A percentile compares a stretch with the other conserved stretches of the same genome.
Evolutionary conservation across 2,797 vertebrate genomes (phyloP).

Genomic region (Chiroxiphia lanceolata): DNA sequence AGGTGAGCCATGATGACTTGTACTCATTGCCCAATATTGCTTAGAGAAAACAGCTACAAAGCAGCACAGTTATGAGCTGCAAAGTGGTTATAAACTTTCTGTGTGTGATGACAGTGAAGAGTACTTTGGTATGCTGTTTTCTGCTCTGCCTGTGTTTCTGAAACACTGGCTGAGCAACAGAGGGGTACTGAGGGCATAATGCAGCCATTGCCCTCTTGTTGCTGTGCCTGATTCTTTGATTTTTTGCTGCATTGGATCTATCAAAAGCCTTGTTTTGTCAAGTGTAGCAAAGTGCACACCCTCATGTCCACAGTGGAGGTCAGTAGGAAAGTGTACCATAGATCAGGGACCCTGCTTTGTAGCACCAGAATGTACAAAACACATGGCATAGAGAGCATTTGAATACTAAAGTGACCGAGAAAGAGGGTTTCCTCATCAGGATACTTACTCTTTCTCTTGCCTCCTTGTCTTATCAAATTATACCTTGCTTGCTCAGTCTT

Average conservation of each 20-base stretch:
- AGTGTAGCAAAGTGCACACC: not conserved
- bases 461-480: not conserved
- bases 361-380: not conserved
- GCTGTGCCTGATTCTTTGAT: not conserved
- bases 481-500: not conserved
- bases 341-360: not conserved
- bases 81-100: not conserved
- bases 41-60: not conserved
- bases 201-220: not conserved
- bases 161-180: not conserved
- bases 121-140: not conserved
- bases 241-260: not conserved
- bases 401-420: not conserved
- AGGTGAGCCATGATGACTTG: not conserved
- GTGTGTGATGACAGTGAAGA: not conserved
- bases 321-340: not conserved
- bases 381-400: not conserved
- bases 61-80: not conserved
- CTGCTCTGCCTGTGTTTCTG: not conserved
- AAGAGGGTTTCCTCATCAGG: not conserved
- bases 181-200: not conserved
- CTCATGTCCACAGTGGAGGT: not conserved
- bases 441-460: not conserved
- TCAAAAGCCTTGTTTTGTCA: conserved; percentile 3
- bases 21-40: not conserved